Conservation (phyloP, 2,113 vertebrate species). For the Dipodomys merriami region DNA sequence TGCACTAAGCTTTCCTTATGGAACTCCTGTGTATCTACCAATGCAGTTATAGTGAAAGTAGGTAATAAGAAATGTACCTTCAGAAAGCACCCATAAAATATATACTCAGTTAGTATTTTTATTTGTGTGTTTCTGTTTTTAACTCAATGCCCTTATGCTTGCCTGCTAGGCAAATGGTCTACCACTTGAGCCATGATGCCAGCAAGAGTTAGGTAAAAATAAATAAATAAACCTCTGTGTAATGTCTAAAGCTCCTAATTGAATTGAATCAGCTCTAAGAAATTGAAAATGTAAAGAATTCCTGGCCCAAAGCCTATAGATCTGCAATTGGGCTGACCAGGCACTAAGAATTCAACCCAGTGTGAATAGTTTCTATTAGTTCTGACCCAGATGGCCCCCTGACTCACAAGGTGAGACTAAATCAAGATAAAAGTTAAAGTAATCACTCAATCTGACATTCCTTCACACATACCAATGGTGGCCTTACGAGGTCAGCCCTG, state of each 20-base stretch:
- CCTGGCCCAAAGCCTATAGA: too few species aligned
- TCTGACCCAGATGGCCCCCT: rapidly evolving
- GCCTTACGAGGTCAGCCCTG: background rate
- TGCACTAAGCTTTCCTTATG: background rate
- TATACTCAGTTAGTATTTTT: background rate
- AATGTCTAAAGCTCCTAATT: background rate
- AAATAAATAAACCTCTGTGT: background rate
- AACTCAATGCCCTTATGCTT: too few species aligned
- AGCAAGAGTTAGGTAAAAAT: too few species aligned
- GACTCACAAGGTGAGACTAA: background rate
- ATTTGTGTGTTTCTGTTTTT: too few species aligned
- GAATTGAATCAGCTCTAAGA: background rate
- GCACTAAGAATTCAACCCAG: background rate
- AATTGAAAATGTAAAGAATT: background rate
- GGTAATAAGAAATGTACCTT: background rate
- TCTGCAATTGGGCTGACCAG: background rate
- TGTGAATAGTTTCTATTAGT: background rate
- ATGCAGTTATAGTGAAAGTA: background rate
- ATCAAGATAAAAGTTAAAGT: background rate
- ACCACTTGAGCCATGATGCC: too few species aligned
- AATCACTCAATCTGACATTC: background rate
- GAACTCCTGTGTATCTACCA: background rate
- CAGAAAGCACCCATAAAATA: background rate
- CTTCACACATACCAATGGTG: background rate
- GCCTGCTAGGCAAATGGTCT: too few species aligned